phyloP scores from a whole-genome alignment of 1,140 invertebrate genomes.

The Stenopsyche tienmushanensis region DNA sequence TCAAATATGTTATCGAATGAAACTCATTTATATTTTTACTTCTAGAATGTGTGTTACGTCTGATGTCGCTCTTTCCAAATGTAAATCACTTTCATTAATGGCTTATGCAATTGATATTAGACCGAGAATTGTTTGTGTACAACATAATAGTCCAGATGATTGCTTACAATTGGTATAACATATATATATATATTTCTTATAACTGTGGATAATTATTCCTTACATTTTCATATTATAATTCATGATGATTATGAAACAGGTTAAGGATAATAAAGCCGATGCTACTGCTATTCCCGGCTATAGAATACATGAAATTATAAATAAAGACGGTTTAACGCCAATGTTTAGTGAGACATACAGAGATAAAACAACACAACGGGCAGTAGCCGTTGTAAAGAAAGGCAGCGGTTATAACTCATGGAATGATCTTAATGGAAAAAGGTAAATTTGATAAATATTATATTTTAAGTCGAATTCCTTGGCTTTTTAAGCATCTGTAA shows the following conservation, averaged over 20 bases:
- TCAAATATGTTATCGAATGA: conserved; percentile 3
- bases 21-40: background rate
- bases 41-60: conserved; percentile 66
- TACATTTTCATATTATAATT: conserved; percentile 1
- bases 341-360: conserved; percentile 53
- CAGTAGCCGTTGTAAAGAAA: conserved; percentile 51
- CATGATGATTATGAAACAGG: conserved; percentile 43
- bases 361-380: conserved; percentile 47
- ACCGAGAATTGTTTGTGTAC: conserved; percentile 67
- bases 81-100: conserved; percentile 62
- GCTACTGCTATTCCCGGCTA: conserved; percentile 48
- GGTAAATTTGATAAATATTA: conserved; percentile 40
- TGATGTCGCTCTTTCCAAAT: conserved; percentile 65
- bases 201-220: conserved; percentile 7
- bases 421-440: conserved; percentile 49
- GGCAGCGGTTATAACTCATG: conserved; percentile 44
- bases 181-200: conserved; percentile 40
- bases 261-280: conserved; percentile 50
- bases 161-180: conserved; percentile 69
- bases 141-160: conserved; percentile 55
- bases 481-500: background rate
- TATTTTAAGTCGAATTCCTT: background rate
- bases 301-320: conserved; percentile 45
- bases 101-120: conserved; percentile 72
- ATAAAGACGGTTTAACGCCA: conserved; percentile 48